Conservation (phyloP, 2,888 invertebrate genomes). For the Orthonychiurus folsomi region DNA sequence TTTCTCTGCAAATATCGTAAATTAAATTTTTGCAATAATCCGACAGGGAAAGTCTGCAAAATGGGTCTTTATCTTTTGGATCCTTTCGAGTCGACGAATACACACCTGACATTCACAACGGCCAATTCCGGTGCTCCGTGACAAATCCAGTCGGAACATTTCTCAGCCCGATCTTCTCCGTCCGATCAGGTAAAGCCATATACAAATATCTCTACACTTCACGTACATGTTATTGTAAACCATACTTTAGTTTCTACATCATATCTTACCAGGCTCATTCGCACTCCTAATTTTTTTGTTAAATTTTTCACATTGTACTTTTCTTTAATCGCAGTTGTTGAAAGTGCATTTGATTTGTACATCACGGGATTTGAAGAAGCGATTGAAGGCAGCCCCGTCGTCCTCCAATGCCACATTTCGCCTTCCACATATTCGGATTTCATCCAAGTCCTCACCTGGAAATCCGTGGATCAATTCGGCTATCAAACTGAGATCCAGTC, state of each 20-base stretch:
- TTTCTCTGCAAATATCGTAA: no score
- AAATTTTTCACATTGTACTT: slow-evolving; percentile 9
- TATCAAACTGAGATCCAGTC: slow-evolving; percentile 31
- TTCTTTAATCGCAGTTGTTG: slow-evolving; percentile 22
- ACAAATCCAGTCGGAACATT: slow-evolving; percentile 32
- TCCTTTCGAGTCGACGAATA: slow-evolving; percentile 32
- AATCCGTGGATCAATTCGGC: slow-evolving; percentile 36
- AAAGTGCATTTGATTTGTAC: slow-evolving; percentile 29
- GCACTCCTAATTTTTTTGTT: no score
- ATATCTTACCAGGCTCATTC: no score
- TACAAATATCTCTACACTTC: no score
- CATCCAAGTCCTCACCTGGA: slow-evolving; percentile 29
- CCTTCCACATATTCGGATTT: slow-evolving; percentile 27
- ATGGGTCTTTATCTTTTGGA: slow-evolving; percentile 28
- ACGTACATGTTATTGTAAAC: no score
- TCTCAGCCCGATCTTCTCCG: slow-evolving; percentile 30
- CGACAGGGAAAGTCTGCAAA: slow-evolving; percentile 29
- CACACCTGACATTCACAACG: slow-evolving; percentile 28
- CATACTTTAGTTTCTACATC: no score
- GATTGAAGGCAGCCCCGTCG: slow-evolving; percentile 29
- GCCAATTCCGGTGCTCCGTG: slow-evolving; percentile 30
- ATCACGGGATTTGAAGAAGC: slow-evolving; percentile 20
- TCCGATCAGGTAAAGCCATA: slow-evolving; percentile 32
- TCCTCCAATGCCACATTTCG: slow-evolving; percentile 29
- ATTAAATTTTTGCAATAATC: no score